A percentile compares a stretch with the other conserved stretches of the same genome.
Evolutionary conservation across 2,888 invertebrate species (phyloP).

Genomic region (Papilio protenor): DNA sequence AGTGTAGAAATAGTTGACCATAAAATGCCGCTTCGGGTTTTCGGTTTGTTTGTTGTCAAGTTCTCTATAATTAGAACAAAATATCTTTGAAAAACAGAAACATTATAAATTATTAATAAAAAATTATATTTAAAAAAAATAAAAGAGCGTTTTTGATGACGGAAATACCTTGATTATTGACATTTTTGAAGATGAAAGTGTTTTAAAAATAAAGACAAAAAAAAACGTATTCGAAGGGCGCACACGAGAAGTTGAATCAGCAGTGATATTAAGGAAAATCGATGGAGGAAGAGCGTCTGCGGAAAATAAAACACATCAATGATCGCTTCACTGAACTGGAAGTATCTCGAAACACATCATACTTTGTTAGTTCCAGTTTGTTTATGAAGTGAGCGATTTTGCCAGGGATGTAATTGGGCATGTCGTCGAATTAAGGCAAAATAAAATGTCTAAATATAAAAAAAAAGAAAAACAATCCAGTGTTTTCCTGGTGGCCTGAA

Average conservation of each 20-base stretch:
- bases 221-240: too few species aligned
- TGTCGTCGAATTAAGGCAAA: neutral
- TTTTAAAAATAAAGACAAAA: too few species aligned
- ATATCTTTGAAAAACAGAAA: too few species aligned
- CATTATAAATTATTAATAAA: too few species aligned
- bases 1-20: conserved; percentile 49
- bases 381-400: neutral
- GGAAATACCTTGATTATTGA: too few species aligned
- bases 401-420: neutral
- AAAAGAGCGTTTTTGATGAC: too few species aligned
- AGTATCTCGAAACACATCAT: neutral
- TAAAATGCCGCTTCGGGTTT: neutral
- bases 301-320: neutral
- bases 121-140: too few species aligned
- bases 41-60: neutral
- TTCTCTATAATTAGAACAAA: too few species aligned
- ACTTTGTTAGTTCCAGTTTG: neutral
- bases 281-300: neutral
- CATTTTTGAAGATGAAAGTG: too few species aligned
- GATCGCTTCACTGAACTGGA: neutral
- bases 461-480: neutral
- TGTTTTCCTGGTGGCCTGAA: neutral
- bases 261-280: neutral
- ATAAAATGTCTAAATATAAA: neutral
- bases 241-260: neutral